Base-by-base conservation (phyloP, 2,797 vertebrate species). In the Alectoris magna region DNA sequence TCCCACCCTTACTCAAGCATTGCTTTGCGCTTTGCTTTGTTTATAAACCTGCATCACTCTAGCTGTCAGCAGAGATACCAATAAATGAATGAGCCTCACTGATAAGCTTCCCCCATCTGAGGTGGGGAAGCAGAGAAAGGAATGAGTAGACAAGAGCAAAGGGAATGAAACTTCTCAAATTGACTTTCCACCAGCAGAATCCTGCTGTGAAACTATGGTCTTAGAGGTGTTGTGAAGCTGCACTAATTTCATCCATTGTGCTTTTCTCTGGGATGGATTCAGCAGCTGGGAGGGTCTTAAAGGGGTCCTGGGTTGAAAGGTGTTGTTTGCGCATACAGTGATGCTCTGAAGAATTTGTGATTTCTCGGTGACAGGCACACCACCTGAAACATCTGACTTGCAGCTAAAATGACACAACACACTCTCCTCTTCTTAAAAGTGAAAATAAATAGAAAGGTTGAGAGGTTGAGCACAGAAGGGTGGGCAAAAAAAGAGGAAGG, bases 21-120 rank as follows among this genome's bases (percentile, higher is more conserved):
- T 91, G 43, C 6, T 92, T 93, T 88, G 36, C 76, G 43, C 6
- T 92, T 93, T 88, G 36, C 76, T 87, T 78, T 93, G 21, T 93
- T 94, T 90, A 84, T 84, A 63, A 92, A 81, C 38, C 67, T 70
- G 63, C 60, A 86, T 91, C 53, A 38, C 56, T 73, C 56, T 64
- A 76, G 85, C 83, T 93, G 73, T 81, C 91, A 92, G 73, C 67
- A 93, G 77, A 0, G 4, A 73, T 63, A 90, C 39, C 60, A 56
- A n/a, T 29, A 22, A 88, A 83, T 44, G 43, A 80, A 76, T 86
- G 81, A 92, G 41, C 31, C 22, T 67, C 51, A 15, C 39, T 41
- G 51, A 91, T 86, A 93, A 93, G 36, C 64, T 71, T 78, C 36
- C 21, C 18, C 31, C 21, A 63, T 13, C 14, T 31, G 43, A 83